Evolutionary conservation across 2,797 vertebrate species (phyloP).

Genomic region (Sphaeramia orbicularis): DNA sequence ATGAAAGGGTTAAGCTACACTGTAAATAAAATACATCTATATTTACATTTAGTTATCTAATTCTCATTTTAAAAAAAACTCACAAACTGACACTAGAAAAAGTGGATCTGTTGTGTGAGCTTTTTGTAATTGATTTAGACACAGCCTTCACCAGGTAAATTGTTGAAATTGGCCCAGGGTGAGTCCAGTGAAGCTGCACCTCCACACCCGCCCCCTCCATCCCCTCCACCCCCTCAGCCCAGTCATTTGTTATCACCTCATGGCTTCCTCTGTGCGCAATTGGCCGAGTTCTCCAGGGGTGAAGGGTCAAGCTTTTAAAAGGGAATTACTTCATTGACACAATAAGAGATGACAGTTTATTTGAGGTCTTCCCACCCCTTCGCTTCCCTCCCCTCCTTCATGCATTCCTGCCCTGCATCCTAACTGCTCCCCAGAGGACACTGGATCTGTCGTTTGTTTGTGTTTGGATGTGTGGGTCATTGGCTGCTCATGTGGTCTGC

Average conservation of each 20-base stretch:
- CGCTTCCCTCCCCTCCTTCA: constrained; percentile 74
- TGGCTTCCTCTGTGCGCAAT: constrained; percentile 67
- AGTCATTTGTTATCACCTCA: constrained; percentile 78
- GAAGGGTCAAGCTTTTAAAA: constrained; percentile 83
- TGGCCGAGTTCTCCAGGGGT: constrained; percentile 70
- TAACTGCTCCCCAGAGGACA: constrained; percentile 78
- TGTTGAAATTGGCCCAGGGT: constrained; percentile 22
- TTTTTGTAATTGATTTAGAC: constrained; percentile 40
- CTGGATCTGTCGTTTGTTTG: constrained; percentile 10
- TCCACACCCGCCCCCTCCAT: too few species aligned
- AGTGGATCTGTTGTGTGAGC: not conserved
- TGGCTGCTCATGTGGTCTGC: too few species aligned
- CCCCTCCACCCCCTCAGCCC: constrained; percentile 5
- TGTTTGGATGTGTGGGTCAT: not conserved
- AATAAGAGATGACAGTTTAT: constrained; percentile 88
- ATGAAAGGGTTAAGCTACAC: too few species aligned
- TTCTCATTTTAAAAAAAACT: too few species aligned
- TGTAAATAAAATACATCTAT: too few species aligned
- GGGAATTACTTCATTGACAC: constrained; percentile 88
- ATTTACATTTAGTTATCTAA: too few species aligned
- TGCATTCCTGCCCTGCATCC: constrained; percentile 73
- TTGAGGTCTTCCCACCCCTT: constrained; percentile 82
- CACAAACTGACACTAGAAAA: not conserved
- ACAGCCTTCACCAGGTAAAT: constrained; percentile 44
- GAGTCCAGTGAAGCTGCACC: too few species aligned